Base-by-base conservation (phyloP, 2,797 vertebrate genomes). In the Dermochelys coriacea region DNA sequence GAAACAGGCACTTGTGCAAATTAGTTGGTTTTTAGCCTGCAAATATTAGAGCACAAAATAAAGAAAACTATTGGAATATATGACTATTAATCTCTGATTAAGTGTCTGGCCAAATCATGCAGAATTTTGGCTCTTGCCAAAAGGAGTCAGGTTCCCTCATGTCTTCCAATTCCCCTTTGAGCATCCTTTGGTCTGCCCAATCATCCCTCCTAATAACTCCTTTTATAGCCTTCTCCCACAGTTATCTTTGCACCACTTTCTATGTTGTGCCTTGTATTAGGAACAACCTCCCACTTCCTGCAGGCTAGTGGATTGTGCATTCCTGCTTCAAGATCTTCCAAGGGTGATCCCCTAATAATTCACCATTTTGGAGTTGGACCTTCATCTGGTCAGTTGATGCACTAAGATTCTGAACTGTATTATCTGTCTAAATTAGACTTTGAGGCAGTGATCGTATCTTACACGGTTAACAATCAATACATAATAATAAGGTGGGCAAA, bases 251-350 rank as follows among this genome's bases (percentile, higher is more conserved):
- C 5, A 21, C 1, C 68, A 14, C 84, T 82, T 92, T 55, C 74
- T 47, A 88, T 4, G 47, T 87, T 94, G 77, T 78, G 41, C 93
- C 41, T 27, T 75, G 12, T 45, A 27, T 85, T 85, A 51, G 90
- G 93, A 88, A 93, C 71, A 75, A 29, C 37, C 93, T 95, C 82
- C 64, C 25, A 88, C 94, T 90, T 91, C 71, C 83, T 80, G 84
- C 0, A 1, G 47, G 81, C 82, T 88, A 84, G 68, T 4, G 84
- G 82, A 11, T 82, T 86, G 51, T 81, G 34, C 64, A 88, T 92
- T 88, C 55, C 93, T 84, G 78, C 80, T 84, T 89, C 59, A 94
- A 77, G 86, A 87, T 83, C 75, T 83, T 47, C 55, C 79, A 93
- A 77, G 95, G 92, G 68, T 68, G 57, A 93, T 86, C 84, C 93